phyloP scores from a whole-genome alignment of 2,797 vertebrate genomes.

The Mormyrus hasselquistii region DNA sequence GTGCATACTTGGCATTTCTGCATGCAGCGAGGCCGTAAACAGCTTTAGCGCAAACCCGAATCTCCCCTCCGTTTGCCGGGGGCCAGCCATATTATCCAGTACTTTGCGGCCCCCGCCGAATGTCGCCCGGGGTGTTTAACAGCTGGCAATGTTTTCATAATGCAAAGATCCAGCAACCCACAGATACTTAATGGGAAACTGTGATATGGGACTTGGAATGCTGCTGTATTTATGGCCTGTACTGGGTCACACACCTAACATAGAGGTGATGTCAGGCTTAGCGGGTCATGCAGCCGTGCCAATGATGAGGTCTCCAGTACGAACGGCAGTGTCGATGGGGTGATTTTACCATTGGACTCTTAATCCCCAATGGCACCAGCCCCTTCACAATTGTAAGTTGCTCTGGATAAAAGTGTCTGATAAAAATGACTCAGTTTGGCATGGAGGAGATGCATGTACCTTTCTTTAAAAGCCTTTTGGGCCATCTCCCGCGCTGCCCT shows the following conservation, averaged over 20 bases:
- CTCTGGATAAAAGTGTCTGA: background rate
- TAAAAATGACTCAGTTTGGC: background rate
- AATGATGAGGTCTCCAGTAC: background rate
- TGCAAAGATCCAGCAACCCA: background rate
- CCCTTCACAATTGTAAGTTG: background rate
- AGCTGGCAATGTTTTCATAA: background rate
- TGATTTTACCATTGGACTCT: background rate
- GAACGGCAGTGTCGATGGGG: background rate
- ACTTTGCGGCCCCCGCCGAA: background rate
- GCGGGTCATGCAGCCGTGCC: background rate
- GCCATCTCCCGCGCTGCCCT: constrained; percentile 88
- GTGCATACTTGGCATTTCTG: constrained; percentile 36
- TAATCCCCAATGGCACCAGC: background rate
- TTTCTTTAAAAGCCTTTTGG: constrained; percentile 83
- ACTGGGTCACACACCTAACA: background rate
- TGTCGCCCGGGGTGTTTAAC: background rate
- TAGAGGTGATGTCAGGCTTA: background rate
- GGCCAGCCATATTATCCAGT: background rate
- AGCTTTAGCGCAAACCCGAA: background rate
- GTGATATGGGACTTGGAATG: background rate
- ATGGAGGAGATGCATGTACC: constrained; percentile 49
- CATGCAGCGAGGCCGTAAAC: constrained; percentile 13
- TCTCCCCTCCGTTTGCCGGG: background rate
- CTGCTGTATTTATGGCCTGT: background rate
- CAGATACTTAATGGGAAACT: background rate